phyloP scores from a whole-genome alignment of 2,888 invertebrate species.

The Mesoligia furuncula region DNA sequence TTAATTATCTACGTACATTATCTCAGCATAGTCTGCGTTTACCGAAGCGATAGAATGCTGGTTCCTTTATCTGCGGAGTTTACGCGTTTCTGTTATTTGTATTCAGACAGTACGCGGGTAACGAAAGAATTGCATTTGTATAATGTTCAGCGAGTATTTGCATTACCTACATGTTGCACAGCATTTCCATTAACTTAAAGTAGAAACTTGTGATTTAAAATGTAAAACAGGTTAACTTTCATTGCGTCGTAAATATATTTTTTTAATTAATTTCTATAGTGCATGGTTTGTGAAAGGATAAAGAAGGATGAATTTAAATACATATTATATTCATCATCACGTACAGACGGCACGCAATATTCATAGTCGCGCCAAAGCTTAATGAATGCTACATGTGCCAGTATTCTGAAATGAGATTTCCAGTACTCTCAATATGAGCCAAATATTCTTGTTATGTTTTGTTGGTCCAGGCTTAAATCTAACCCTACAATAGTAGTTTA shows the following conservation, averaged over 20 bases:
- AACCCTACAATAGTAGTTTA: not conserved
- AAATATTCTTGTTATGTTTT: conserved; percentile 25
- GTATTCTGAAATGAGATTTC: conserved; percentile 37
- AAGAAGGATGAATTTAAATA: conserved; percentile 31
- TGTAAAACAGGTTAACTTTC: conserved; percentile 58
- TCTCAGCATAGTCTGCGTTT: conserved; percentile 48
- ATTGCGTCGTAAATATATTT: conserved; percentile 48
- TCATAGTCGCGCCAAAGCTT: conserved; percentile 53
- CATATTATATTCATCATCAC: conserved; percentile 50
- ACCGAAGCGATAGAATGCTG: conserved; percentile 46
- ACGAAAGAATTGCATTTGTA: conserved; percentile 61
- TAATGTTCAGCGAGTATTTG: conserved; percentile 43
- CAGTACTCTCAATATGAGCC: conserved; percentile 15
- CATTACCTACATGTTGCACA: conserved; percentile 50
- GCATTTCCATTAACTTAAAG: conserved; percentile 54
- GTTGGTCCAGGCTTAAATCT: not conserved
- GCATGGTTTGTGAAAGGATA: conserved; percentile 31
- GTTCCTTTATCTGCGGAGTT: conserved; percentile 44
- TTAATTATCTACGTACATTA: conserved; percentile 73
- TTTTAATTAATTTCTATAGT: conserved; percentile 48
- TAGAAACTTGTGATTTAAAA: conserved; percentile 61
- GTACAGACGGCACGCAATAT: conserved; percentile 49
- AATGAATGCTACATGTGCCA: conserved; percentile 48
- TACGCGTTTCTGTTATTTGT: conserved; percentile 50
- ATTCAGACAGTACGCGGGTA: conserved; percentile 42